Base-by-base conservation (phyloP, 2,888 invertebrate genomes). In the Pollenia griseotomentosa region DNA sequence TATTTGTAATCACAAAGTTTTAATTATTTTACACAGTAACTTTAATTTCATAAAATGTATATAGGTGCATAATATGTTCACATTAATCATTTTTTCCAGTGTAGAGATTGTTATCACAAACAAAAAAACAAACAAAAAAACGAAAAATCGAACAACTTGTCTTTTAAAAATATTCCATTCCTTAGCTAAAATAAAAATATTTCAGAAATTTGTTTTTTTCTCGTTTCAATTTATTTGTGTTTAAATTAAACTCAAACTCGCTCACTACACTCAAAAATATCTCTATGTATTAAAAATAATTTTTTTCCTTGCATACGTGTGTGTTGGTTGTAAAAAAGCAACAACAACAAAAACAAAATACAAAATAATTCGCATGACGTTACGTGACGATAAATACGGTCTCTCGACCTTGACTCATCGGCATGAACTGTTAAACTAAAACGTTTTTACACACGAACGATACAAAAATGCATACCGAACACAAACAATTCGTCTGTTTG, bases 381-480 rank as follows among this genome's bases (percentile, higher is more conserved):
- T 88, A 89, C 88, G 91, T 91, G 92, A 92, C 91, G 91, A 65
- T 77, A 71, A 74, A 84, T 84, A 81, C 86, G 57, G 73, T 92
- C 91, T 91, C 90, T 90, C 93, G 93, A 93, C 93, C 93, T 93
- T 93, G 93, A 93, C 93, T 93, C 92, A 92, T 92, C 92, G 91
- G 91, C 91, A 90, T 93, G 92, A 93, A 93, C 93, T 93, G 93
- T 92, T 91, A 91, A 92, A 92, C 90, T 91, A 78, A 86, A 87
- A 87, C 78, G 77, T 84, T 87, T 83, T 84, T 66, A 83, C 80
- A 87, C 87, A 81, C 87, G 84, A 87, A 81, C 57, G 53, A 80
- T 59, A 83, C 23, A 86, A 68, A 71, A 80, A 53, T 86, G 86
- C 83, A 83, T 71, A 79, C 83, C 80, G 83, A 86, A 68, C 74